A percentile compares a stretch with the other conserved stretches of the same genome.
These are phyloP conservation scores for Dinomys branickii DNA, from an alignment of 2,113 vertebrate genomes.

Conservation along the genomic window DNA sequence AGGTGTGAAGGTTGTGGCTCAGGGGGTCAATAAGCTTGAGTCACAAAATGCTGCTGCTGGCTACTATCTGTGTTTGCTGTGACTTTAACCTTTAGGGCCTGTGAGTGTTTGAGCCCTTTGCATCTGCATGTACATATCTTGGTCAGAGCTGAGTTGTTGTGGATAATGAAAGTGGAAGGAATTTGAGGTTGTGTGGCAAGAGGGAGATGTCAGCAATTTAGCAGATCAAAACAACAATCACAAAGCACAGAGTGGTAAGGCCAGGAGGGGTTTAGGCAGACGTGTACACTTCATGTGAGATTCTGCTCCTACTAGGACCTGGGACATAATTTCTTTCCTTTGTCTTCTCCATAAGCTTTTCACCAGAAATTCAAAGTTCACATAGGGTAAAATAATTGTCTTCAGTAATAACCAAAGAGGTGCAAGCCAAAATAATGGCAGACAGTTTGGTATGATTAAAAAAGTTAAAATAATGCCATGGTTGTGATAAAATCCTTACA, in stretches of 20 bases:
- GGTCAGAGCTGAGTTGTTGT: neutral
- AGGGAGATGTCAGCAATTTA: neutral
- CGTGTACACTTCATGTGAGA: neutral
- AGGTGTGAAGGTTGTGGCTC: neutral
- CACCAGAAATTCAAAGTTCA: neutral
- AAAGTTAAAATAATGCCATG: neutral
- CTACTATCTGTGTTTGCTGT: neutral
- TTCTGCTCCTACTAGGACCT: neutral
- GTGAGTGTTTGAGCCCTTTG: fast-evolving
- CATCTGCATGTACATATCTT: neutral
- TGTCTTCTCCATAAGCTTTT: neutral
- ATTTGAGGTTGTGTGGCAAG: neutral
- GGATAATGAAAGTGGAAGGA: neutral
- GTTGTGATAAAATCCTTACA: neutral
- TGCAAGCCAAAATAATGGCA: neutral
- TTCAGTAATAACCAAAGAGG: neutral
- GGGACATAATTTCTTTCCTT: neutral
- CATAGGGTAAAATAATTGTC: neutral
- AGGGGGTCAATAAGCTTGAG: no score
- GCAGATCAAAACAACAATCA: neutral
- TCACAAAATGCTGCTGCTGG: no score
- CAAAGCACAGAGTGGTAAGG: neutral
- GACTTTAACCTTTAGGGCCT: neutral
- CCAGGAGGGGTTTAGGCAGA: neutral
- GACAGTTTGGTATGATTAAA: no score